A percentile compares a stretch with the other conserved stretches of the same genome.
Evolutionary conservation across 2,888 invertebrate genomes (phyloP).

Genomic region (Temnothorax ravouxi): DNA sequence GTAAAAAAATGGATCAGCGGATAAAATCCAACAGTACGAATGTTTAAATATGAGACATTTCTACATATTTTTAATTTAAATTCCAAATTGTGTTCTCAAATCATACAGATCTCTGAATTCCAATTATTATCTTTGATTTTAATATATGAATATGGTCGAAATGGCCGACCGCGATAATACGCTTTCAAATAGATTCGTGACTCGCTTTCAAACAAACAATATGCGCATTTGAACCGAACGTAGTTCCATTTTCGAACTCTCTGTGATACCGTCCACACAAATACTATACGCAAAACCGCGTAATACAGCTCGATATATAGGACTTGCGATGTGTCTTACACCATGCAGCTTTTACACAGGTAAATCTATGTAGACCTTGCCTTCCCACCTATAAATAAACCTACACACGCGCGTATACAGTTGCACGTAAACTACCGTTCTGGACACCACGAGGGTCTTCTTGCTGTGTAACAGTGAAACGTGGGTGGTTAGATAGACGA

Average conservation of each 20-base stretch:
- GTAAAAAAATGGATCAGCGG: neutral
- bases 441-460: constrained; percentile 34
- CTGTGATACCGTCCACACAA: constrained; percentile 34
- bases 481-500: constrained; percentile 39
- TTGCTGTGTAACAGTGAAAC: constrained; percentile 36
- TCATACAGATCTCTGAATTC: neutral
- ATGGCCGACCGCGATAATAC: neutral
- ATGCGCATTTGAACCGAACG: neutral
- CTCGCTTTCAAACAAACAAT: neutral
- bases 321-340: constrained; percentile 35
- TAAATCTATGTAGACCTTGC: constrained; percentile 55
- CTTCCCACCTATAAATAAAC: constrained; percentile 44
- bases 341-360: constrained; percentile 46
- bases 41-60: neutral
- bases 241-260: constrained; percentile 18
- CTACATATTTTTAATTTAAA: neutral
- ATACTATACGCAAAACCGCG: constrained; percentile 40
- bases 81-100: neutral
- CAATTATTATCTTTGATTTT: neutral
- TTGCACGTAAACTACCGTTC: constrained; percentile 34
- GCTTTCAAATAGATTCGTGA: neutral
- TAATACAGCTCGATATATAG: constrained; percentile 30
- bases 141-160: neutral
- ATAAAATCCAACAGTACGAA: no score
- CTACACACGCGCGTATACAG: constrained; percentile 13